These are phyloP conservation scores for Archegozetes longisetosus DNA, from an alignment of 1,140 invertebrate genomes.

Conservation along the genomic window DNA sequence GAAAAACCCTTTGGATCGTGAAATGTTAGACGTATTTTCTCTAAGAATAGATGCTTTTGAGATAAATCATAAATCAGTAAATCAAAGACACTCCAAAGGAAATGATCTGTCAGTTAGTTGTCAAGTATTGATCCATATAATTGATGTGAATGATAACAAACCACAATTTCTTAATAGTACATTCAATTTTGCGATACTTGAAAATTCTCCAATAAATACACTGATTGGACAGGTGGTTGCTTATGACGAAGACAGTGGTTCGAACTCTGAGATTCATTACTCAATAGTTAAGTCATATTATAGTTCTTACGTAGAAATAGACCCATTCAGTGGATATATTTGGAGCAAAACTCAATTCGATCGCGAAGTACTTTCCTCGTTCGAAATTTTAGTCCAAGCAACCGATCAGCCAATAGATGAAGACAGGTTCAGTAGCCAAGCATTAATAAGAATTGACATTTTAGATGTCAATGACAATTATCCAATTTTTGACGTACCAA, in stretches of 20 bases:
- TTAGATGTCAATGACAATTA: slow-evolving; percentile 87
- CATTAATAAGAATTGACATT: neutral
- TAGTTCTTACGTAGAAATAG: slow-evolving; percentile 1
- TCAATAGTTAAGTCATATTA: slow-evolving; percentile 16
- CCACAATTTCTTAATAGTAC: slow-evolving; percentile 79
- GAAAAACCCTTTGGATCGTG: slow-evolving; percentile 61
- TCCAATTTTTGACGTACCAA: slow-evolving; percentile 70
- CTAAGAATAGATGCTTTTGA: slow-evolving; percentile 64
- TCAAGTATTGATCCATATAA: slow-evolving; percentile 48
- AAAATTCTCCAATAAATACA: slow-evolving; percentile 65
- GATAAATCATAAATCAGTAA: slow-evolving; percentile 38
- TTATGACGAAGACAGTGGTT: slow-evolving; percentile 42
- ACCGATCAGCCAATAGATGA: slow-evolving; percentile 39
- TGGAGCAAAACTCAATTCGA: neutral
- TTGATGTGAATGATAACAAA: slow-evolving; percentile 86
- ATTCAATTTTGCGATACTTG: slow-evolving; percentile 66
- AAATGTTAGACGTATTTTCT: slow-evolving; percentile 74
- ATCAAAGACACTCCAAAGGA: neutral
- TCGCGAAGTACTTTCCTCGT: neutral
- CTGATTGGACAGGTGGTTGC: slow-evolving; percentile 69
- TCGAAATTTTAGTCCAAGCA: slow-evolving; percentile 1
- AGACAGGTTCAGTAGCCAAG: neutral
- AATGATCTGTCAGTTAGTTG: neutral
- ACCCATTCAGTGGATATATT: neutral
- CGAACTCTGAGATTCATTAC: slow-evolving; percentile 38